Evolutionary conservation across 2,113 vertebrate genomes (phyloP).

Genomic region (Caloenas nicobarica): DNA sequence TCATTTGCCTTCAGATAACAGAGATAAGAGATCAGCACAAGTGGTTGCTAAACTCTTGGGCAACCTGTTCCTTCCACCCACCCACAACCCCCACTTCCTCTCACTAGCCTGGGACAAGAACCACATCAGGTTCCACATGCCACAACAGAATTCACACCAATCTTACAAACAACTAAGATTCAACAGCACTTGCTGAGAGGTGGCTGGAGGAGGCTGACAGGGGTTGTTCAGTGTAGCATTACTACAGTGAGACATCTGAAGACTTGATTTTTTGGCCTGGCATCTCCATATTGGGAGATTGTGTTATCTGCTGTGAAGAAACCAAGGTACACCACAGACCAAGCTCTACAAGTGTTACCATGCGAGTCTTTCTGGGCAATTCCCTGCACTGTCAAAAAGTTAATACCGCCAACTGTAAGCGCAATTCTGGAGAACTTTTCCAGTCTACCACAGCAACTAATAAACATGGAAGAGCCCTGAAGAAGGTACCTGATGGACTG

Average conservation of each 20-base stretch:
- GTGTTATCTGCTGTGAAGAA: background rate
- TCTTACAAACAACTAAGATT: background rate
- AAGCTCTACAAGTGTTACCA: background rate
- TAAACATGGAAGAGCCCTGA: background rate
- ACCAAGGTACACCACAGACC: background rate
- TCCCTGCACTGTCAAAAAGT: background rate
- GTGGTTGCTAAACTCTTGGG: background rate
- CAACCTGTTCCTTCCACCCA: background rate
- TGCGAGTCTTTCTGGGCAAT: background rate
- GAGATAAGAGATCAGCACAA: background rate
- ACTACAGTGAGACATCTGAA: background rate
- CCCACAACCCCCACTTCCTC: background rate
- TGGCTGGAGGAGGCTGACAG: background rate
- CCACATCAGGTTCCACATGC: background rate
- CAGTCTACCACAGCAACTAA: background rate
- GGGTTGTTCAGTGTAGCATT: background rate
- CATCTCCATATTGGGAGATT: background rate
- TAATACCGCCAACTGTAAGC: background rate
- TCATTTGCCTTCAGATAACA: background rate
- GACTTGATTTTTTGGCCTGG: background rate
- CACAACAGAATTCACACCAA: accelerated
- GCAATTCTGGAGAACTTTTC: background rate
- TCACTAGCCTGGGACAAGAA: background rate
- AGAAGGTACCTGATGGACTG: background rate
- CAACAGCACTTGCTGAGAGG: background rate